These are phyloP conservation scores for Lasioglossum oenotherae DNA, from an alignment of 2,888 invertebrate genomes.

Conservation along the genomic window DNA sequence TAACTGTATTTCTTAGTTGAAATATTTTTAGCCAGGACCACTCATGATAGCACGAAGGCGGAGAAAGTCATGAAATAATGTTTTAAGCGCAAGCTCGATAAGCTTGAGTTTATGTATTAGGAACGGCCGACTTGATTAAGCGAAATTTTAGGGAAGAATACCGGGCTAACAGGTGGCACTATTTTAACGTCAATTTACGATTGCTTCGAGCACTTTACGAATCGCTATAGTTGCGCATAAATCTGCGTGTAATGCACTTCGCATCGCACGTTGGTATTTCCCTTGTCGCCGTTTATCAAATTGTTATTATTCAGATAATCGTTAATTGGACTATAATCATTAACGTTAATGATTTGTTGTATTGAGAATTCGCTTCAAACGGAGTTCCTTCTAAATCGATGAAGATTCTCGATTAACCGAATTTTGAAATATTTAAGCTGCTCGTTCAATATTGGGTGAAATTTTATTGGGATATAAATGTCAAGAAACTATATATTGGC, in stretches of 20 bases:
- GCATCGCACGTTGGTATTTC: constrained; percentile 8
- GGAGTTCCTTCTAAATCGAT: background rate
- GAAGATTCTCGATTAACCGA: background rate
- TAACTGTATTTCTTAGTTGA: too few relatives aligned
- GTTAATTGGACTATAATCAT: constrained; percentile 38
- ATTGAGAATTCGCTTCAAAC: background rate
- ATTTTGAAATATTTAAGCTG: background rate
- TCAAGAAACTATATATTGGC: constrained; percentile 1
- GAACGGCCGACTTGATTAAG: background rate
- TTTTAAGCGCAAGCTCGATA: background rate
- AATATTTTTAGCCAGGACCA: too few relatives aligned
- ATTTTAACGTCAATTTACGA: constrained; percentile 39
- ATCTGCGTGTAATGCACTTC: constrained; percentile 46
- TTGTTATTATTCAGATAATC: constrained; percentile 49
- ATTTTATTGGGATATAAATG: constrained; percentile 23
- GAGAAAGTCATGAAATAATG: background rate
- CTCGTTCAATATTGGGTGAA: background rate
- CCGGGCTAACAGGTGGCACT: constrained; percentile 6
- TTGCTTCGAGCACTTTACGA: constrained; percentile 25
- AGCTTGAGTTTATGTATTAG: background rate
- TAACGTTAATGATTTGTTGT: constrained; percentile 16
- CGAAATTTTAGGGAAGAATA: constrained; percentile 6
- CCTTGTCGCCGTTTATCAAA: constrained; percentile 41
- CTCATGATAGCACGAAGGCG: background rate
- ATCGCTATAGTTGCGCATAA: constrained; percentile 24